phyloP scores from a whole-genome alignment of 1,140 invertebrate species.

The Papilio machaon region DNA sequence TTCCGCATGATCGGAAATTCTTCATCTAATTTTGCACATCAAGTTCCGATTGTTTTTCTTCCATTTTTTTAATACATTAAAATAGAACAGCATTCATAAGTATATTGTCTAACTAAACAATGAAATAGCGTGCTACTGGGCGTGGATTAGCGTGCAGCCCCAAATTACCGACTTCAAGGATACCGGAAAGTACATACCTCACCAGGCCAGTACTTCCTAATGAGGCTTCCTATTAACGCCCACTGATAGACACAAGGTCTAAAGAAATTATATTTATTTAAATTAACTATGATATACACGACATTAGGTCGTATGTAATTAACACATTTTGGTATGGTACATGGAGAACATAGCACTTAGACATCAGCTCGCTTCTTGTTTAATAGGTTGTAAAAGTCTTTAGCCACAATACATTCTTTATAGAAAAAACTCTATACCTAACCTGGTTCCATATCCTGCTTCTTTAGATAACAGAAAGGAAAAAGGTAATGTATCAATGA shows the following conservation, averaged over 20 bases:
- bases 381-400: no score
- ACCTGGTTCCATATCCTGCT: not conserved
- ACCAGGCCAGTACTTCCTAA: conserved; percentile 26
- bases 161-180: conserved; percentile 29
- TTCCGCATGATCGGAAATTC: not conserved
- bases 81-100: not conserved
- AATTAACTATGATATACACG: no score
- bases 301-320: no score
- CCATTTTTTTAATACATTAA: not conserved
- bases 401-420: no score
- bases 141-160: conserved; percentile 30
- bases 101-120: conserved; percentile 5
- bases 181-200: conserved; percentile 13
- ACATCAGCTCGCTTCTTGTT: no score
- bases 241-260: not conserved
- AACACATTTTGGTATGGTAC: not conserved
- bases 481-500: not conserved
- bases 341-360: not conserved
- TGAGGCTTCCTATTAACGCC: conserved; percentile 2
- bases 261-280: not conserved
- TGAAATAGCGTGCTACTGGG: conserved; percentile 28
- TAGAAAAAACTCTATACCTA: not conserved
- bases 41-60: not conserved
- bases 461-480: not conserved
- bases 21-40: not conserved